A percentile compares a stretch with the other conserved stretches of the same genome.
These are phyloP conservation scores for Zophobas morio DNA, from an alignment of 1,140 invertebrate species.

Conservation along the genomic window DNA sequence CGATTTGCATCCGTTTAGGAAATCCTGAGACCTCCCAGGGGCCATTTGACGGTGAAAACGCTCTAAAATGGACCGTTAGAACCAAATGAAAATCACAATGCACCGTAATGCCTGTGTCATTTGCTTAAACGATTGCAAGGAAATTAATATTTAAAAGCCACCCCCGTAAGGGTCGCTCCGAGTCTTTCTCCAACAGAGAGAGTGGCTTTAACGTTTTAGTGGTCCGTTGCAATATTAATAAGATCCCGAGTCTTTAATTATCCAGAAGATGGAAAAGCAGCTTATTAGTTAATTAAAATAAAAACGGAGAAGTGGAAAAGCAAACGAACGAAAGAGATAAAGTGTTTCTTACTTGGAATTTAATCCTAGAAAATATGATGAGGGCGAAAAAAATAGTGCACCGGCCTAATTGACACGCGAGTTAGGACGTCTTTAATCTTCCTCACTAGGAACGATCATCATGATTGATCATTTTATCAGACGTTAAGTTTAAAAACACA, in stretches of 20 bases:
- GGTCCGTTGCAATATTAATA: slow-evolving; percentile 37
- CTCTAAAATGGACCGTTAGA: too few relatives aligned
- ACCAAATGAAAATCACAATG: neutral
- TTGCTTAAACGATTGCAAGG: slow-evolving; percentile 19
- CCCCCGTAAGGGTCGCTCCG: slow-evolving; percentile 14
- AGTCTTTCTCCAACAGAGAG: slow-evolving; percentile 9
- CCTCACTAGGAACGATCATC: neutral
- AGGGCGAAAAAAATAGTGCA: slow-evolving; percentile 18
- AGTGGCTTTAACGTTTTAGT: slow-evolving; percentile 31
- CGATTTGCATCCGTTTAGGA: too few relatives aligned
- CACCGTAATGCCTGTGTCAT: slow-evolving; percentile 8
- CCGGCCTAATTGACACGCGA: slow-evolving; percentile 25
- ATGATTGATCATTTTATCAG: slow-evolving; percentile 35
- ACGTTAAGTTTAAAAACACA: slow-evolving; percentile 32
- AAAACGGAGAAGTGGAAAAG: slow-evolving; percentile 33
- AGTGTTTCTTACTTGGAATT: slow-evolving; percentile 7
- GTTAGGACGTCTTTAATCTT: slow-evolving; percentile 24
- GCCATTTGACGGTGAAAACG: too few relatives aligned
- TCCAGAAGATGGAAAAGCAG: slow-evolving; percentile 41
- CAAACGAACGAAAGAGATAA: slow-evolving; percentile 23
- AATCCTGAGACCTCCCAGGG: too few relatives aligned
- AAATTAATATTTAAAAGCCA: slow-evolving; percentile 17
- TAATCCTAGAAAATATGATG: slow-evolving; percentile 30
- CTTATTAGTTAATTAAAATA: slow-evolving; percentile 42
- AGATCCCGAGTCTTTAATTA: slow-evolving; percentile 38